Percentiles rank a stretch among this genome's conserved stretches.
Evolutionary conservation across 2,888 invertebrate species (phyloP).

Genomic region (Macrophya alboannulata): DNA sequence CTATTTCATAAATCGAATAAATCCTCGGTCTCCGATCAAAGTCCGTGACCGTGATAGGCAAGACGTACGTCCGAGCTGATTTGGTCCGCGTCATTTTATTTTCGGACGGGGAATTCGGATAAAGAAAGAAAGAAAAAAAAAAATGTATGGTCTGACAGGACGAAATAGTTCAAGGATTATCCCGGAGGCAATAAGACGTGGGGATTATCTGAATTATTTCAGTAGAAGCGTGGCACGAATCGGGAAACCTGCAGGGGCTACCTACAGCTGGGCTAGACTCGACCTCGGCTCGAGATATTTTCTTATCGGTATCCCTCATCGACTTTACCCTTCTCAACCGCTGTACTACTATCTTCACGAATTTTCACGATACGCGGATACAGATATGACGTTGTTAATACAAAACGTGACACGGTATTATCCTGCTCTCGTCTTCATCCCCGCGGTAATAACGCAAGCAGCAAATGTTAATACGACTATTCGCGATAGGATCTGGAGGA

Average conservation of each 20-base stretch:
- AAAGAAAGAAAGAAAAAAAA: neutral
- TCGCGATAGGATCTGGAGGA: neutral
- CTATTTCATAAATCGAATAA: neutral
- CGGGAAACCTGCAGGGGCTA: neutral
- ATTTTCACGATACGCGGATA: neutral
- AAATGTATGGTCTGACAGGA: constrained; percentile 8
- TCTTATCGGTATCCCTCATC: constrained; percentile 25
- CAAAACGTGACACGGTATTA: constrained; percentile 28
- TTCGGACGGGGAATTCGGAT: neutral
- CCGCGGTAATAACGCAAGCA: neutral
- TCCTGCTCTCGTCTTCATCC: neutral
- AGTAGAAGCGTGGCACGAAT: constrained; percentile 39
- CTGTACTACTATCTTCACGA: neutral
- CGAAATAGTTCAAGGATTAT: constrained; percentile 37
- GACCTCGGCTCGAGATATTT: neutral
- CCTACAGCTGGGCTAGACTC: no score
- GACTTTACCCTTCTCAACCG: constrained; percentile 20
- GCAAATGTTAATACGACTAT: neutral
- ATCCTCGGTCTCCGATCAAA: no score
- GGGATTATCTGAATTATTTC: constrained; percentile 24
- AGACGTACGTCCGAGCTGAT: neutral
- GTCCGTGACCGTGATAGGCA: no score
- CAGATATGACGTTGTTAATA: constrained; percentile 12
- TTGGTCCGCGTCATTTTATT: neutral
- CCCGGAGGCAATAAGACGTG: constrained; percentile 21